Evolutionary conservation across 2,113 vertebrate species (phyloP).

Genomic region (Scomber scombrus): DNA sequence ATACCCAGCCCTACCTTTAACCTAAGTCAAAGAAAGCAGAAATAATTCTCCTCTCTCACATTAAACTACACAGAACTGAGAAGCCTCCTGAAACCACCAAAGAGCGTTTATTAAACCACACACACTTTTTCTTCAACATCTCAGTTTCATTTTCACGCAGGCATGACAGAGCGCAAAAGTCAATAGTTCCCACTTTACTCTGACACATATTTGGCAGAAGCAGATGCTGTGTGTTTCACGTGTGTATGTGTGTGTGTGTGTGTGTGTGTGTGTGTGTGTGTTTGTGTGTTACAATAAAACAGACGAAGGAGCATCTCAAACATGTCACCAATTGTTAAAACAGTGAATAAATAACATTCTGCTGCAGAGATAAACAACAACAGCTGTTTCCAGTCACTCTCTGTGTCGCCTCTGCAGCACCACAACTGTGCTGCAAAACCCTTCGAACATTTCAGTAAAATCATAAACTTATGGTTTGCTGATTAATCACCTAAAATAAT

Average conservation of each 20-base stretch:
- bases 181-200: conserved; percentile 55
- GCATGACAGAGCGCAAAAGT: conserved; percentile 62
- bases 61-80: background rate
- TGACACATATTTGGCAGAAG: conserved; percentile 63
- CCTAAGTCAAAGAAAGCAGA: conserved; percentile 9
- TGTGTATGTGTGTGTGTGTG: background rate
- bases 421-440: no score
- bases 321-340: conserved; percentile 45
- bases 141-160: conserved; percentile 59
- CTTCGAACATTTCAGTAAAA: background rate
- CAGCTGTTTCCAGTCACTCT: conserved; percentile 28
- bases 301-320: conserved; percentile 10
- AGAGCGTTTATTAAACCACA: background rate
- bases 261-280: background rate
- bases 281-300: background rate
- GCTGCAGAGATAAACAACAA: conserved; percentile 20
- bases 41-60: conserved; percentile 17
- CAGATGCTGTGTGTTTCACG: conserved; percentile 3
- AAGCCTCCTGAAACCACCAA: conserved; percentile 11
- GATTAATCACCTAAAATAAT: background rate
- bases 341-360: conserved; percentile 37
- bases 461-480: background rate
- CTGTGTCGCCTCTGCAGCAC: background rate
- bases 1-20: conserved; percentile 16
- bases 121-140: conserved; percentile 17